A percentile compares a stretch with the other conserved stretches of the same genome.
Conservation (phyloP, 2,888 invertebrate genomes). For the Latheticus oryzae region DNA sequence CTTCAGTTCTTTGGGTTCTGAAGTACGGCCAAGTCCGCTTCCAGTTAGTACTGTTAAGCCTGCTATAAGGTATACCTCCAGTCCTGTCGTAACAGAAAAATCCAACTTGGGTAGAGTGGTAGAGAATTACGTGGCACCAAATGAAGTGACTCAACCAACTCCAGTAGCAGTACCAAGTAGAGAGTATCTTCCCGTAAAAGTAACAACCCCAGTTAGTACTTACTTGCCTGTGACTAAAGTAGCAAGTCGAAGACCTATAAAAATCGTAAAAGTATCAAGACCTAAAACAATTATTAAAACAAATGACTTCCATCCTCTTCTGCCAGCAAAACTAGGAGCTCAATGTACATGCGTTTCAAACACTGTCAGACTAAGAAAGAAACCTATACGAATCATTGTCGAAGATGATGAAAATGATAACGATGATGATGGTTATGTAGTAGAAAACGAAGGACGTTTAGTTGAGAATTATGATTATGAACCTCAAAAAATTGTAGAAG, state of each 20-base stretch:
- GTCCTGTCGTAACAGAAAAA: conserved; percentile 9
- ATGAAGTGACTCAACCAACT: conserved; percentile 9
- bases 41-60: too few species aligned
- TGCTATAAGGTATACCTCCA: too few species aligned
- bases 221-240: conserved; percentile 43
- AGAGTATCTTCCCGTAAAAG: conserved; percentile 40
- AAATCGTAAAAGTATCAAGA: conserved; percentile 54
- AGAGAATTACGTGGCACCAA: conserved; percentile 30
- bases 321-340: conserved; percentile 78
- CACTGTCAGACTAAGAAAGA: conserved; percentile 67
- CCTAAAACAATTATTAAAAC: conserved; percentile 74
- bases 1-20: conserved; percentile 53
- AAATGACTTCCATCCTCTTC: conserved; percentile 78
- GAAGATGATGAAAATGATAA: conserved; percentile 53
- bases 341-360: conserved; percentile 79
- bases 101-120: conserved; percentile 20
- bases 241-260: conserved; percentile 36
- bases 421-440: conserved; percentile 58
- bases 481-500: conserved; percentile 52
- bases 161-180: conserved; percentile 10
- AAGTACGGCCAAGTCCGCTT: too few species aligned
- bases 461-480: conserved; percentile 56
- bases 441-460: conserved; percentile 52
- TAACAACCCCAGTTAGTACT: conserved; percentile 25
- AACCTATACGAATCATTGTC: conserved; percentile 50